Percentiles rank a stretch among this genome's conserved stretches.
These are phyloP conservation scores for Sebastes aleutianus DNA, from an alignment of 2,797 vertebrate genomes.

Conservation along the genomic window DNA sequence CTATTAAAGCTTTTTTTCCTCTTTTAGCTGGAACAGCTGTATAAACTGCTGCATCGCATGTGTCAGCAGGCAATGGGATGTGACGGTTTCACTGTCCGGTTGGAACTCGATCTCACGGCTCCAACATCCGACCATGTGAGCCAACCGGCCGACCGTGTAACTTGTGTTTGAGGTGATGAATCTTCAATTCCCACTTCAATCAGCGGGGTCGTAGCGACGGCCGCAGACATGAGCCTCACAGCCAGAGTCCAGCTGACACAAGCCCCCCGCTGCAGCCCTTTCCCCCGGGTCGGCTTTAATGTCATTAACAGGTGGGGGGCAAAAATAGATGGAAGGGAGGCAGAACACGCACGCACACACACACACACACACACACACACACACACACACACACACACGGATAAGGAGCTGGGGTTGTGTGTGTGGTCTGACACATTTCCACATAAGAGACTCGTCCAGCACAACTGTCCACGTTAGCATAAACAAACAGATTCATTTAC, in stretches of 20 bases:
- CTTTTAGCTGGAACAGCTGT: neutral
- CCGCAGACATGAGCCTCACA: slow-evolving; percentile 36
- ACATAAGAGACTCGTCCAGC: slow-evolving; percentile 19
- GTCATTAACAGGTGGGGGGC: slow-evolving; percentile 84
- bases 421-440: slow-evolving; percentile 17
- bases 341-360: slow-evolving; percentile 3
- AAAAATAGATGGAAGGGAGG: slow-evolving; percentile 74
- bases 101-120: neutral
- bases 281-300: slow-evolving; percentile 68
- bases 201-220: slow-evolving; percentile 28
- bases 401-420: neutral
- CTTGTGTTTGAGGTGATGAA: slow-evolving; percentile 58
- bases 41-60: neutral
- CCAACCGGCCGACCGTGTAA: neutral
- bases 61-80: slow-evolving; percentile 5
- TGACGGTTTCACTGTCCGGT: slow-evolving; percentile 4
- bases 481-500: slow-evolving; percentile 62
- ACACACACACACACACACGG: slow-evolving; percentile 1
- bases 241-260: slow-evolving; percentile 46
- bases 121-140: slow-evolving; percentile 17
- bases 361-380: neutral
- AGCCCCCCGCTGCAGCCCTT: slow-evolving; percentile 15
- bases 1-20: neutral
- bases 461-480: slow-evolving; percentile 28
- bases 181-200: slow-evolving; percentile 58